A percentile compares a stretch with the other conserved stretches of the same genome.
Conservation (phyloP, 2,113 vertebrate genomes). For the Mola mola region DNA sequence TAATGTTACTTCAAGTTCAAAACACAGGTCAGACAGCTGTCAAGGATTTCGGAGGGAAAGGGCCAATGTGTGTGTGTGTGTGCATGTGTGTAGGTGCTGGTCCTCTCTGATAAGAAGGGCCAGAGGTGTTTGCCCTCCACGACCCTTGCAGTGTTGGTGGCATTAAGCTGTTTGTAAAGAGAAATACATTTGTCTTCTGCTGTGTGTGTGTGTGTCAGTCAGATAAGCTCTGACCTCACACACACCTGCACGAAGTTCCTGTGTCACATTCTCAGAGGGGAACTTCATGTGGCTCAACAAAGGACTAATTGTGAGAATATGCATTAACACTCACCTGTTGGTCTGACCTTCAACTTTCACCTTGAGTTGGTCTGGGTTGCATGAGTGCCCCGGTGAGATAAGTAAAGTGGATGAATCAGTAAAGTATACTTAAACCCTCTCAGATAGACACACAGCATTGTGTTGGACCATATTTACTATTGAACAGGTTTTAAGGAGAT, state of each 20-base stretch:
- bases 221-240: constrained; percentile 61
- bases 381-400: constrained; percentile 3
- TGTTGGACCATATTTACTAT: no score
- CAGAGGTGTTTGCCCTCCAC: constrained; percentile 39
- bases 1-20: constrained; percentile 15
- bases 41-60: constrained; percentile 28
- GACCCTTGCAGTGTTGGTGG: constrained; percentile 54
- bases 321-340: constrained; percentile 14
- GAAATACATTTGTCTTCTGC: constrained; percentile 59
- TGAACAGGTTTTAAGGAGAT: background rate
- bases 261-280: constrained; percentile 27
- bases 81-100: constrained; percentile 5
- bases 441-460: background rate
- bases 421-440: no score
- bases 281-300: constrained; percentile 39
- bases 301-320: constrained; percentile 29
- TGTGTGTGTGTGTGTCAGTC: constrained; percentile 47
- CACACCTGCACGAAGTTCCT: constrained; percentile 41
- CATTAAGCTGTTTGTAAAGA: constrained; percentile 52
- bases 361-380: constrained; percentile 10
- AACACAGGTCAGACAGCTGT: constrained; percentile 5
- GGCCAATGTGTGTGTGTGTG: constrained; percentile 41
- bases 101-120: constrained; percentile 59
- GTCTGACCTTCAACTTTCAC: constrained; percentile 8
- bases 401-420: no score